Base-by-base conservation (phyloP, 92 coral and sea anemone species). In the Hydrozoanthus gracilis region DNA sequence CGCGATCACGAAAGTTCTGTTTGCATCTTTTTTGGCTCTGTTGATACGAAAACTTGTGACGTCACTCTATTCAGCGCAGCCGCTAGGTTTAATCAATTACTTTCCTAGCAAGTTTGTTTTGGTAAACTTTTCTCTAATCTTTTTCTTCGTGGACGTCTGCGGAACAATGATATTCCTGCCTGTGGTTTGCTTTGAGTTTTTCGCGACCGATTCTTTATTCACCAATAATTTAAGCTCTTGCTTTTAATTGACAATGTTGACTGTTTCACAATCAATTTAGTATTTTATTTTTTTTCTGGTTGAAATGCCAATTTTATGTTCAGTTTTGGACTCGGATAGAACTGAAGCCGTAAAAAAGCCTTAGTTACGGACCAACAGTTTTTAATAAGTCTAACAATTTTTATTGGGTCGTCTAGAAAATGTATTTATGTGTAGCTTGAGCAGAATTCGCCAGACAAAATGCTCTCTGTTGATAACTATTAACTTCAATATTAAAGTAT, bases 31-130 rank as follows among this genome's bases (percentile, higher is more conserved):
- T 73, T 80, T 80, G 20, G 74, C 60, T 80, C 61, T 80, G 74
- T 80, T 80, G 85, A 80, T 80, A 80, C 60, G 85, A 78, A 27
- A 64, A 60, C 61, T 60, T 44, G 74, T 80, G 85, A 80, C 85
- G 85, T 80, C 85, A 80, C 13, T 15, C 74, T 54, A 80, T 79
- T 79, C 72, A 79, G 67, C 27, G 20, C 72, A 68, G 85, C 72
- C 85, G 85, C 85, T 65, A 48, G 84, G 73, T 80, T 58, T 80
- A 80, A 80, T 80, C 85, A 80, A 80, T 80, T 80, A 80, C 85
- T 64, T 80, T 80, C 58, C 20, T 64, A 60, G 35, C 44, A 55
- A 48, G 72, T 80, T 80, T 80, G 85, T 80, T 80, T 80, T 80
- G 16, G 85, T 47, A 80, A 80, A 80, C 50, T 48, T 65, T 27